Evolutionary conservation across 2,888 invertebrate species (phyloP).

Genomic region (Adineta ricciae): DNA sequence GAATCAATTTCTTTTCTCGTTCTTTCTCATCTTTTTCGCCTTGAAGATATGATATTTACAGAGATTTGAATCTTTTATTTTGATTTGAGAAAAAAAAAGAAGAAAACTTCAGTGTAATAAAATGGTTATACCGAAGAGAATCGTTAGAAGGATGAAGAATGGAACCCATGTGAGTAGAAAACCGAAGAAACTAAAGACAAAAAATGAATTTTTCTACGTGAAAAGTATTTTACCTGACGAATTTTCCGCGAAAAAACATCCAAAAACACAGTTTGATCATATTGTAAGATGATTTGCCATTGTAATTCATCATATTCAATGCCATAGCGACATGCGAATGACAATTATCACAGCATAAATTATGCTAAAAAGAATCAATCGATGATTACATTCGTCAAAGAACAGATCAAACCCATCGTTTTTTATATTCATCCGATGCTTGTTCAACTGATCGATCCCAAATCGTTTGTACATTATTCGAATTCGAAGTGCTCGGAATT

Average conservation of each 20-base stretch:
- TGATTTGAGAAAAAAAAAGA: no score
- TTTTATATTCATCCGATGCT: conserved; percentile 85
- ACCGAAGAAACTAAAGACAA: conserved; percentile 54
- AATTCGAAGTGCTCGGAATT: not conserved
- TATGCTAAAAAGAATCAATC: conserved; percentile 61
- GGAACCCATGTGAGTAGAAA: conserved; percentile 76
- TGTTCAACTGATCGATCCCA: conserved; percentile 81
- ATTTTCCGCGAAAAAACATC: conserved; percentile 68
- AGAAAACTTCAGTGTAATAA: no score
- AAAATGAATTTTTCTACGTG: not conserved
- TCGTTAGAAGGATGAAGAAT: conserved; percentile 52
- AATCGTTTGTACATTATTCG: conserved; percentile 57
- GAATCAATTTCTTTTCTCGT: no score
- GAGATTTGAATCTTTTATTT: not conserved
- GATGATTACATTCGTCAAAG: no score
- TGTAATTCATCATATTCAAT: conserved; percentile 77
- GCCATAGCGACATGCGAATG: conserved; percentile 93
- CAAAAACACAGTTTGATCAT: conserved; percentile 76
- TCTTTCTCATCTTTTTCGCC: no score
- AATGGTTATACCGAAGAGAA: conserved; percentile 35
- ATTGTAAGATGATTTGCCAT: conserved; percentile 70
- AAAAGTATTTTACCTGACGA: conserved; percentile 59
- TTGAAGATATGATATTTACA: not conserved
- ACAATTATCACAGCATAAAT: conserved; percentile 89
- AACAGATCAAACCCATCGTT: conserved; percentile 60